Base-by-base conservation (phyloP, 2,797 vertebrate species). In the Orientallactaga sibirica region DNA sequence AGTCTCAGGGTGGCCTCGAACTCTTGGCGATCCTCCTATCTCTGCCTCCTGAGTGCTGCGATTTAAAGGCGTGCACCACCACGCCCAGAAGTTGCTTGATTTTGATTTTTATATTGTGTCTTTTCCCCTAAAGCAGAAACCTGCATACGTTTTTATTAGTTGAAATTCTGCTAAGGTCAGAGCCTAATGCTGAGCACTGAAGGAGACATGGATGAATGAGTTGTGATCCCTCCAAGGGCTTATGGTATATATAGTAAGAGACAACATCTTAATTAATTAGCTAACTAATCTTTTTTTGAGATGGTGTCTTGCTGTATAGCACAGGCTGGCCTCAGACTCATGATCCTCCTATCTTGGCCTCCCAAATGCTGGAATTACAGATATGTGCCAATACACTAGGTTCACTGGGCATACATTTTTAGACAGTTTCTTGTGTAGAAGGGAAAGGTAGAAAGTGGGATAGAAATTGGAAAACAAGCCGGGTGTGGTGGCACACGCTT, bases 81-180 rank as follows among this genome's bases (percentile, higher is more conserved):
- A 48, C 8, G 7, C 48, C 20, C 61, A 62, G 61, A 62, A 74
- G 58, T 91, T 83, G 64, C 41, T 37, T 37, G 33, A 37, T 37
- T 37, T 82, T 91, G 61, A 79, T 33, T 22, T 81, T 82, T 68
- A 19, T 77, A 55, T 67, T 29, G 25, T 78, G 20, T 83, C n/a
- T 88, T 91, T 85, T 93, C 55, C 80, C 80, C 67, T 81, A 82
- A 84, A 90, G 70, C 41, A 93, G 80, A 62, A 77, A 71, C 29
- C 29, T 62, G 25, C 84, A n/a, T 48, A 67, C 8, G 27, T 66
- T 91, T 83, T 92, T 95, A 37, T 87, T 78, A 77, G 43, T 82
- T 7, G 41, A 73, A 79, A 20, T 18, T 78, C 37, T 43, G 0
- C 74, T 82, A 0, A 41, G 33, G 37, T 80, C 66, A 86, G 33